A percentile compares a stretch with the other conserved stretches of the same genome.
Conservation (phyloP, 1,140 invertebrate genomes). For the Conus betulinus region DNA sequence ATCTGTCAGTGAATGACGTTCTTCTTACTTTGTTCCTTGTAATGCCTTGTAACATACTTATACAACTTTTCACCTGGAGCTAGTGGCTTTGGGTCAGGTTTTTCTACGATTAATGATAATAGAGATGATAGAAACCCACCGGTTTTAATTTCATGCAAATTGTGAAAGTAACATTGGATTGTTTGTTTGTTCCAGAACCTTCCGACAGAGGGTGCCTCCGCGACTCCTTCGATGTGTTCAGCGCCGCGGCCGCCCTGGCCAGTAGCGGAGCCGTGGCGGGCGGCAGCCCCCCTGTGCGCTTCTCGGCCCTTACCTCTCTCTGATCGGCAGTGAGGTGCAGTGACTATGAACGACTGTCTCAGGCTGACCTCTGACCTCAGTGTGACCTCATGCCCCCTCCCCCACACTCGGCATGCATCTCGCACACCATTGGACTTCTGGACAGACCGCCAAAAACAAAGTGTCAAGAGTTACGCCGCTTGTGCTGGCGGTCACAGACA, state of each 20-base stretch:
- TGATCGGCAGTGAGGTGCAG: slow-evolving; percentile 32
- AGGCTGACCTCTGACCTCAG: slow-evolving; percentile 23
- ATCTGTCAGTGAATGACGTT: no score
- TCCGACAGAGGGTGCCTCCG: slow-evolving; percentile 19
- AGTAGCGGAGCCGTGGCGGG: background rate
- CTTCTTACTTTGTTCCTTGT: no score
- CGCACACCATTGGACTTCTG: background rate
- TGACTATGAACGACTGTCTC: slow-evolving; percentile 6
- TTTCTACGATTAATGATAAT: no score
- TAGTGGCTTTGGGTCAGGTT: no score
- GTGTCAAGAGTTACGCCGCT: no score
- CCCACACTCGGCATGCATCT: background rate
- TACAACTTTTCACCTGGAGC: no score
- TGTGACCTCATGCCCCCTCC: background rate
- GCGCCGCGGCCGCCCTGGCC: slow-evolving; percentile 25
- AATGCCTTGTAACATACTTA: no score
- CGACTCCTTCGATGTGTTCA: slow-evolving; percentile 33
- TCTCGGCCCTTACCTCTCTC: slow-evolving; percentile 25
- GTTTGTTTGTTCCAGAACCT: slow-evolving; percentile 13
- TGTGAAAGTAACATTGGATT: no score
- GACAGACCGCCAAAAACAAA: background rate
- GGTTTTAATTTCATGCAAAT: no score
- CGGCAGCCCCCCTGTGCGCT: slow-evolving; percentile 31
- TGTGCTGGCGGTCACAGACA: no score
- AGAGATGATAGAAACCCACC: no score